Evolutionary conservation across 1,140 invertebrate species (phyloP), one percentile per base, ranked within the genome.

Genomic region (Drosophila kohkoa): DNA sequence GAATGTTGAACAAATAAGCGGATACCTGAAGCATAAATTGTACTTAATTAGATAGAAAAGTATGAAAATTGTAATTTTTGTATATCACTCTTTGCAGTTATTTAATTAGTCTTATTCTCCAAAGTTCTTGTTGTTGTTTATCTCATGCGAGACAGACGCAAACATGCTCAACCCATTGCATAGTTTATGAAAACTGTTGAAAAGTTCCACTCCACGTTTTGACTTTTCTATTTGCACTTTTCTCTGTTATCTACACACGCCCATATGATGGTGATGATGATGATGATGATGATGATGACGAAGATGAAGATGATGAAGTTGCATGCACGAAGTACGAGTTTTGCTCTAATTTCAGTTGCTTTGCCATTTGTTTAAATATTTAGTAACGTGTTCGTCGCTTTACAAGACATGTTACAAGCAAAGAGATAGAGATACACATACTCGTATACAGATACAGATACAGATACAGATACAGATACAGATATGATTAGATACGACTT

Each of bases 401-500:
- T 77, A 80, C 75, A 70, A 60, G 65, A 48, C 20, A 25, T 25
- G 20, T 25, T 55, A 77, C 45, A 69, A 30, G 43, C 8, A 68
- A n/a, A 55, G 11, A 72, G 15, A 16, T 30, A 58, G 38, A 78
- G 77, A 59, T 58, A 60, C 25, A 59, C 15, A 65, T 60, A 71
- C 45, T 60, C 25, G 10, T 38, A 30, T 25, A 45, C 20, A 32
- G 45, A 59, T 52, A 62, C 43, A 77, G 76, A 51, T 63, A 64
- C n/a, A 54, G 28, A 57, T 64, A 59, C 45, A 67, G 51, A 46
- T 62, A 62, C 46, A 63, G 71, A 35, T 73, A 77, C 43, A 60
- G 76, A 87, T 87, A 87, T 82, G 82, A 87, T 87, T 82, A 87
- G 83, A 87, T 80, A 88, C 62, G 45, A 88, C 83, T 87, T 83